These are phyloP conservation scores for Corella eumyota DNA, from an alignment of 23 tunicate genomes.

Conservation along the genomic window DNA sequence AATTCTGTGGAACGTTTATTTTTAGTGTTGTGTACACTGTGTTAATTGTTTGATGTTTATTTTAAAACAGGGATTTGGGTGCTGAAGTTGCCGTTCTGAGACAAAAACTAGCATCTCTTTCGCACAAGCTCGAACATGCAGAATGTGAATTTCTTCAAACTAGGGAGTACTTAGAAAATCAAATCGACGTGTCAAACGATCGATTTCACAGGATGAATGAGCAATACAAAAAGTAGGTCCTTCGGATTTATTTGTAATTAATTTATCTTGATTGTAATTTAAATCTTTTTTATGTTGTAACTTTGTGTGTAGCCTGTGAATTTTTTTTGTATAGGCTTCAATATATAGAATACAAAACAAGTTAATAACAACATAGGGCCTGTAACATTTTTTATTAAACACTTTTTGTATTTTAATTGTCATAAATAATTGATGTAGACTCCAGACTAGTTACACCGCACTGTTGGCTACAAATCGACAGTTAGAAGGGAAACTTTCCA, in stretches of 20 bases:
- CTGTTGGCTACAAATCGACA: constrained; percentile 44
- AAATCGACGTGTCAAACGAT: constrained; percentile 31
- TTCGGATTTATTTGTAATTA: too few species aligned
- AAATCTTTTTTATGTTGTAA: too few species aligned
- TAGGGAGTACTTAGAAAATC: constrained; percentile 46
- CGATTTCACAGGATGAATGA: constrained; percentile 16
- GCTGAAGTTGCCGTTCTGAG: constrained; percentile 39
- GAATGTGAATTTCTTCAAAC: constrained; percentile 61
- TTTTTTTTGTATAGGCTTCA: too few species aligned
- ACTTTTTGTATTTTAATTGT: too few species aligned
- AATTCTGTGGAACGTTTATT: background rate
- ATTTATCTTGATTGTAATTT: too few species aligned
- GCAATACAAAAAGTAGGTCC: constrained; percentile 30
- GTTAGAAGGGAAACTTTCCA: constrained; percentile 37
- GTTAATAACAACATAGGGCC: too few species aligned
- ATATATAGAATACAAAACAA: too few species aligned
- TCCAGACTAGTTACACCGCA: constrained; percentile 42
- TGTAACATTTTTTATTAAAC: too few species aligned
- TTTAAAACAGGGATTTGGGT: constrained; percentile 18
- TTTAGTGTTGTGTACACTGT: background rate
- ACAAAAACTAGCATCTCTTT: constrained; percentile 9
- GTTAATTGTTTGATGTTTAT: background rate
- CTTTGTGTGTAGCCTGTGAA: too few species aligned
- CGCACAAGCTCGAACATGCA: constrained; percentile 41
- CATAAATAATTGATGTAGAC: constrained; percentile 5